A percentile compares a stretch with the other conserved stretches of the same genome.
phyloP scores from a whole-genome alignment of 2,113 vertebrate species.

The crab-eating macaque (Macaca fascicularis) region T2T-MFA8v1.1 NC_088375.1:174253001-174253500 shows the following conservation, averaged over 20 bases:
- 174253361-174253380: background rate
- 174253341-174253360: background rate
- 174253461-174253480: background rate
- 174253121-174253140: background rate
- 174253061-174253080: background rate
- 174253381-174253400: background rate
- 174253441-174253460: background rate
- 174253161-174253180: background rate
- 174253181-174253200: conserved; percentile 27
- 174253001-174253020: background rate
- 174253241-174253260: background rate
- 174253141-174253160: background rate
- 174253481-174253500: background rate
- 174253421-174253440: background rate
- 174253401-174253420: background rate
- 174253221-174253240: conserved; percentile 7
- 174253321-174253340: background rate
- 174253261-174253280: background rate
- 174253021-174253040: background rate
- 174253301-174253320: background rate
- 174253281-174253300: background rate
- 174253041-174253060: background rate
- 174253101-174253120: background rate
- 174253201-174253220: conserved; percentile 7
- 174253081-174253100: background rate